Percentiles rank a stretch among this genome's conserved stretches.
Evolutionary conservation across 2,888 invertebrate species (phyloP).

Genomic region (Incurvaria masculella): DNA sequence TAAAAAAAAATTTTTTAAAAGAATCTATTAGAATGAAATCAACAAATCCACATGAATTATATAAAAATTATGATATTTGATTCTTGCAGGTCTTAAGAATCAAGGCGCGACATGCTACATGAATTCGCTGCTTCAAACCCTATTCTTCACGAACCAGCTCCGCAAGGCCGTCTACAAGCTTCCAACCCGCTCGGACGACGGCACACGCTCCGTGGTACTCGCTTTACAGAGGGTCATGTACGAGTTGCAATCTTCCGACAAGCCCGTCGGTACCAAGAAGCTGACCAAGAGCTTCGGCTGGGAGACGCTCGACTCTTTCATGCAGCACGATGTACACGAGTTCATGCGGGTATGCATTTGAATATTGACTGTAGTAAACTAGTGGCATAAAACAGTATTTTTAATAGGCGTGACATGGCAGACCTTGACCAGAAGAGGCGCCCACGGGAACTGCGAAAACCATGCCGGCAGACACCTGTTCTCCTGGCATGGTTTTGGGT

Average conservation of each 20-base stretch:
- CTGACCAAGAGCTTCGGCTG: constrained; percentile 99
- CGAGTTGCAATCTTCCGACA: constrained; percentile 94
- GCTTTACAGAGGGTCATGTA: constrained; percentile 98
- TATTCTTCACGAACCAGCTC: constrained; percentile 93
- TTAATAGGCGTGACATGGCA: too few relatives aligned
- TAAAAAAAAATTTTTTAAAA: too few relatives aligned
- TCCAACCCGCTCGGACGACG: constrained; percentile 97
- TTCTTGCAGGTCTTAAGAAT: constrained; percentile 87
- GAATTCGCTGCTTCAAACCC: constrained; percentile 97
- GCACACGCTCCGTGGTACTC: constrained; percentile 78
- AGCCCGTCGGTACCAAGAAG: constrained; percentile 98
- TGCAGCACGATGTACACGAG: constrained; percentile 97
- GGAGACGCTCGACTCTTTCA: constrained; percentile 98
- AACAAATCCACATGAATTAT: too few relatives aligned
- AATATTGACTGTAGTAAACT: too few relatives aligned
- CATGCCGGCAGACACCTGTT: too few relatives aligned
- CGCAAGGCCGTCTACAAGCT: constrained; percentile 96
- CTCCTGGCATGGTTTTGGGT: too few relatives aligned
- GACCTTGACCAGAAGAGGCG: too few relatives aligned
- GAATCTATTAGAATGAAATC: too few relatives aligned
- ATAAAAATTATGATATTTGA: too few relatives aligned
- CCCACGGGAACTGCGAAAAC: too few relatives aligned
- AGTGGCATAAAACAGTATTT: too few relatives aligned
- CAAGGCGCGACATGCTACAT: constrained; percentile 99
- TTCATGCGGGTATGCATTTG: constrained; percentile 63